Percentiles rank a stretch among this genome's conserved stretches.
Conservation (phyloP, 2,113 vertebrate species). For the Picathartes gymnocephalus region DNA sequence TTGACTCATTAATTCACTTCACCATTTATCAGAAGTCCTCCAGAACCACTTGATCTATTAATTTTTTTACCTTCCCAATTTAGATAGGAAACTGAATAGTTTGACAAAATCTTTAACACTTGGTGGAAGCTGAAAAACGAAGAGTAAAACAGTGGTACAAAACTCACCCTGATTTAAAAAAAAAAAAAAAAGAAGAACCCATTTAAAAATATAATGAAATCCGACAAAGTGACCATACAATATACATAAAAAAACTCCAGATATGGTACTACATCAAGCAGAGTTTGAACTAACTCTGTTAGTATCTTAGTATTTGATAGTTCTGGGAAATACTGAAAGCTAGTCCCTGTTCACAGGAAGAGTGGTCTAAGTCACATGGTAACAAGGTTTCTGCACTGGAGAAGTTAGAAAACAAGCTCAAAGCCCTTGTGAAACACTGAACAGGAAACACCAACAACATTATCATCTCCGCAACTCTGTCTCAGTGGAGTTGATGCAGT, state of each 20-base stretch:
- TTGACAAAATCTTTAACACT: not conserved
- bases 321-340: not conserved
- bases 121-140: not conserved
- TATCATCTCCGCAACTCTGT: not conserved
- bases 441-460: constrained; percentile 10
- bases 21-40: not conserved
- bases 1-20: not conserved
- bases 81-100: not conserved
- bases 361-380: not conserved
- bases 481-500: not conserved
- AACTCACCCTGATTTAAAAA: not conserved
- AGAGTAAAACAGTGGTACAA: not conserved
- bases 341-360: not conserved
- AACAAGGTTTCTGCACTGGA: not conserved
- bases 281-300: not conserved
- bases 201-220: not conserved
- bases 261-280: not conserved
- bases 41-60: not conserved
- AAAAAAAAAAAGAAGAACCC: not conserved
- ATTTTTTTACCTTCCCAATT: not conserved
- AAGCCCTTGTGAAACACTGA: not conserved
- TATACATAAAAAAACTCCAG: rapidly evolving
- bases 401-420: not conserved
- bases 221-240: not conserved
- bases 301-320: not conserved